Percentiles rank a stretch among this genome's conserved stretches.
Evolutionary conservation across 2,797 vertebrate genomes (phyloP).

Genomic region (Epinephelus awoara): DNA sequence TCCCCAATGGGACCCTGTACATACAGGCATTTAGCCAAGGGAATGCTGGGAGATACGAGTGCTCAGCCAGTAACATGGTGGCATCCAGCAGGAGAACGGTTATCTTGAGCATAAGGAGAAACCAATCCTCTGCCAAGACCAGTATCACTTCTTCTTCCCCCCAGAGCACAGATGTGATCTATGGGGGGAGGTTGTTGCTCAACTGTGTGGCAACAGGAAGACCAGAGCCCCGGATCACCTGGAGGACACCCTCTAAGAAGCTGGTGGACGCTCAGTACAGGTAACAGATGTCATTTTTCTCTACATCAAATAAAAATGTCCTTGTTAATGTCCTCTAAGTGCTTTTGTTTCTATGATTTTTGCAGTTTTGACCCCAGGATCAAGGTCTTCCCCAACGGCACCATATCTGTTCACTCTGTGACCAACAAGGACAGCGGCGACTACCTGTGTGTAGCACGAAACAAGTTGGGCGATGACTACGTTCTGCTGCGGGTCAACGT

Average conservation of each 20-base stretch:
- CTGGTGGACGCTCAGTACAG: slow-evolving; percentile 92
- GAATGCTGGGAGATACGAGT: slow-evolving; percentile 90
- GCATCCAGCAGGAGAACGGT: slow-evolving; percentile 87
- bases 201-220: slow-evolving; percentile 91
- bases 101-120: slow-evolving; percentile 82
- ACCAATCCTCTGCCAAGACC: slow-evolving; percentile 81
- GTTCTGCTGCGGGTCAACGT: slow-evolving; percentile 88
- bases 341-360: neutral
- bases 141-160: slow-evolving; percentile 89
- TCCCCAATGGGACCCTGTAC: slow-evolving; percentile 93
- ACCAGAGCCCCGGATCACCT: slow-evolving; percentile 91
- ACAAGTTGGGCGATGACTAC: slow-evolving; percentile 92
- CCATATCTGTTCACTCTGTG: slow-evolving; percentile 86
- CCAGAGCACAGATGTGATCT: slow-evolving; percentile 87
- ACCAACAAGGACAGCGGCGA: slow-evolving; percentile 92
- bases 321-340: neutral
- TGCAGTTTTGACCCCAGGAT: slow-evolving; percentile 89
- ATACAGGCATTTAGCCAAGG: slow-evolving; percentile 79
- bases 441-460: slow-evolving; percentile 93
- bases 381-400: slow-evolving; percentile 90
- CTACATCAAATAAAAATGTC: neutral
- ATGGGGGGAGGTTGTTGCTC: slow-evolving; percentile 87
- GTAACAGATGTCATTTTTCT: slow-evolving; percentile 70
- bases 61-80: slow-evolving; percentile 87
- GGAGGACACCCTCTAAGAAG: slow-evolving; percentile 93